Evolutionary conservation across 2,797 vertebrate genomes (phyloP).

Genomic region (Molossus alvarezi): DNA sequence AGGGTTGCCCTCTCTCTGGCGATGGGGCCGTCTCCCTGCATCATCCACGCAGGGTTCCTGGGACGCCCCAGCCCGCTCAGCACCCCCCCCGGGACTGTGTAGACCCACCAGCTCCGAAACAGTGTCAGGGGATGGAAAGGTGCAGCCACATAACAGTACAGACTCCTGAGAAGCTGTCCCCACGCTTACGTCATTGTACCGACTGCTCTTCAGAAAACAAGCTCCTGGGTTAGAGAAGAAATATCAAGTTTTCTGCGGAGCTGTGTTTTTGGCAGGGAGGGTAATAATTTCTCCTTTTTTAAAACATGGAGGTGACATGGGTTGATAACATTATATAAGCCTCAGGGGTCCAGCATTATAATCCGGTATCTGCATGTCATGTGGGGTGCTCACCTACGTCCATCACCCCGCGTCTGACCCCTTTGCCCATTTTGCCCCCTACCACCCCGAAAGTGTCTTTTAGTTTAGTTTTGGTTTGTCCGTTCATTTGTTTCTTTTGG

Average conservation of each 20-base stretch:
- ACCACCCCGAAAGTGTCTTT: rapidly evolving
- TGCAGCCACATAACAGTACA: background rate
- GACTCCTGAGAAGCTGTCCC: background rate
- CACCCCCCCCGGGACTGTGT: background rate
- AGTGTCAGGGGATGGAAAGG: background rate
- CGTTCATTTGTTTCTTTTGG: background rate
- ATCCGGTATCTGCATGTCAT: rapidly evolving
- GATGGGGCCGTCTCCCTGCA: rapidly evolving
- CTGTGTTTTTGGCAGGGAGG: background rate
- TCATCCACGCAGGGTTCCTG: background rate
- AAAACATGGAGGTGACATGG: no score
- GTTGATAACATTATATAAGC: no score
- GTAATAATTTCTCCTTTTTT: no score
- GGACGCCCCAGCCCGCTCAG: background rate
- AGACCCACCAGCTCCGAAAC: background rate
- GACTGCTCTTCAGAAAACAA: background rate
- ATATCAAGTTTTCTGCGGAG: background rate
- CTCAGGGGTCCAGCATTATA: rapidly evolving
- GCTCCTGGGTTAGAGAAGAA: background rate
- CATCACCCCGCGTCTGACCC: rapidly evolving
- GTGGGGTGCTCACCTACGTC: background rate
- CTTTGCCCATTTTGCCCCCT: background rate
- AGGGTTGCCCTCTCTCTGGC: background rate
- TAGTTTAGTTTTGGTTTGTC: background rate
- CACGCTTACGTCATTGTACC: background rate